phyloP scores from a whole-genome alignment of 1,140 invertebrate species.

The Galendromus occidentalis region DNA sequence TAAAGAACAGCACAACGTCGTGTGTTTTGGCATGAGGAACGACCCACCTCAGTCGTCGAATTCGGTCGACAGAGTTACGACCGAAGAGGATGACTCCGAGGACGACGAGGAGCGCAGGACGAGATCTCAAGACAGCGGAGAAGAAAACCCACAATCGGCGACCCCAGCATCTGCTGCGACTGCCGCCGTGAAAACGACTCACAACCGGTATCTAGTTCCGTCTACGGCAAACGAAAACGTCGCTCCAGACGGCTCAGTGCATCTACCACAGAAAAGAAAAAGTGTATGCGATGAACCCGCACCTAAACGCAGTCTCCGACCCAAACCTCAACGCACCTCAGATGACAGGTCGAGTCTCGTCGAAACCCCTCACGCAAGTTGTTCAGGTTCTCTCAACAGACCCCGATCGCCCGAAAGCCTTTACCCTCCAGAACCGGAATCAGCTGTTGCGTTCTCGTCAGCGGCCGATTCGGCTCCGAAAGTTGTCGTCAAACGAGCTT shows the following conservation, averaged over 20 bases:
- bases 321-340: conserved; percentile 8
- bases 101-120: too few species aligned
- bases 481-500: neutral
- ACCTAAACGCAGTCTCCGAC: neutral
- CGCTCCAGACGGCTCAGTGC: neutral
- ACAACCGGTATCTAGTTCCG: too few species aligned
- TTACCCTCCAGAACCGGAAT: neutral
- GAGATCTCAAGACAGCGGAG: too few species aligned
- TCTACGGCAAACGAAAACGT: neutral
- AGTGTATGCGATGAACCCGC: neutral
- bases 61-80: too few species aligned
- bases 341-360: neutral
- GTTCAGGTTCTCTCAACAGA: too few species aligned
- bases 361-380: neutral
- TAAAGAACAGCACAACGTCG: too few species aligned
- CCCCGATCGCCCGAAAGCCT: neutral
- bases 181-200: too few species aligned
- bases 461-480: neutral
- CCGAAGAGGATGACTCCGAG: too few species aligned
- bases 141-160: too few species aligned
- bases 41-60: neutral
- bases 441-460: neutral
- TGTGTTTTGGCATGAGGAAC: neutral
- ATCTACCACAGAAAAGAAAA: neutral
- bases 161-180: too few species aligned